phyloP scores from a whole-genome alignment of 1,140 invertebrate species.

The Eciton burchellii region DNA sequence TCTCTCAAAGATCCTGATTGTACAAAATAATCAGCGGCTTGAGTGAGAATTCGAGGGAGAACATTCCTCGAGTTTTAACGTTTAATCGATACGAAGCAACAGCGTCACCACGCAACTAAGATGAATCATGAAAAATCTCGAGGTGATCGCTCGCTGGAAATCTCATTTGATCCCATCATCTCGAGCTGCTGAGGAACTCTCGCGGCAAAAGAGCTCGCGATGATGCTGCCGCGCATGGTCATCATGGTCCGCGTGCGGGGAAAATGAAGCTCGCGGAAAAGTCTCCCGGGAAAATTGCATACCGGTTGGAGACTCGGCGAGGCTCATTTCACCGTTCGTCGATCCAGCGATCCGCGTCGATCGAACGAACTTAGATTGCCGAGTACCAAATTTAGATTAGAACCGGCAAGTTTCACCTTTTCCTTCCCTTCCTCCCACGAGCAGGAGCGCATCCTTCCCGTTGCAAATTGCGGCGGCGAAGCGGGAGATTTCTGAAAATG shows the following conservation, averaged over 20 bases:
- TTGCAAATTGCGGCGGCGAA: constrained; percentile 1
- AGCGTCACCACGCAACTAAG: too few species aligned
- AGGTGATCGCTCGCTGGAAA: neutral
- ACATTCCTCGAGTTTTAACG: too few species aligned
- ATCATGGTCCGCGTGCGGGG: neutral
- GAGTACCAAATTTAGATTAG: constrained; percentile 35
- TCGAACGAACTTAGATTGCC: constrained; percentile 51
- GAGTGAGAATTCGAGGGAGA: too few species aligned
- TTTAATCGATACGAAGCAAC: too few species aligned
- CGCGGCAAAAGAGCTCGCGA: neutral
- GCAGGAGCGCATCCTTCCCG: neutral
- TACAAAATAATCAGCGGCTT: neutral
- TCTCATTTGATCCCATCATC: neutral
- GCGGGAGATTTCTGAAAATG: neutral
- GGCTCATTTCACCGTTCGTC: neutral
- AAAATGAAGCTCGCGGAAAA: constrained; percentile 15
- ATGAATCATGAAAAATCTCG: neutral
- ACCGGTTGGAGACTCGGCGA: constrained; percentile 1
- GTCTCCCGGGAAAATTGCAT: constrained; percentile 11
- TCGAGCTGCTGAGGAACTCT: too few species aligned
- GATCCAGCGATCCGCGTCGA: neutral
- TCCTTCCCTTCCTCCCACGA: neutral
- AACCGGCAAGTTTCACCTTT: neutral
- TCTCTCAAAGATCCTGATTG: neutral
- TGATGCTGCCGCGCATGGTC: neutral